Conservation (phyloP, 1,140 invertebrate species). For the Mercenaria mercenaria region DNA sequence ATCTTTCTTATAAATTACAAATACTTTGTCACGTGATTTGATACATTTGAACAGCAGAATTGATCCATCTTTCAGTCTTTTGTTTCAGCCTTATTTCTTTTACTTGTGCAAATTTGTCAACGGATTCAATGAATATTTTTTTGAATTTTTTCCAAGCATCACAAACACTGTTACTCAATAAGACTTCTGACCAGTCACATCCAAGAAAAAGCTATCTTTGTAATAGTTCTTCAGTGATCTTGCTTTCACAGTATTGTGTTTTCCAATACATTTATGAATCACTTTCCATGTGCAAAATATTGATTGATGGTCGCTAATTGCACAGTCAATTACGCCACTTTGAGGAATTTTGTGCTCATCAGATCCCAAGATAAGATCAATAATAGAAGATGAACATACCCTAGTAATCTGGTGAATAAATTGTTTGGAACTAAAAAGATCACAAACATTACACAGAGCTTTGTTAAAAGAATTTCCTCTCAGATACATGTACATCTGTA, state of each 20-base stretch:
- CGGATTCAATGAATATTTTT: too few species aligned
- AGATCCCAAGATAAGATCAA: background rate
- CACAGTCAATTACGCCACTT: background rate
- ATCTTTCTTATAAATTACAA: background rate
- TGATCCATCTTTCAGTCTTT: too few species aligned
- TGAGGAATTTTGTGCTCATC: background rate
- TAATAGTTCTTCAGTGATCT: conserved; percentile 6
- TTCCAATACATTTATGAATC: background rate
- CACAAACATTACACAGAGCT: background rate
- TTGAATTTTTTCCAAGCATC: too few species aligned
- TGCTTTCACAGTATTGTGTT: background rate
- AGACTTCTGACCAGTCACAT: too few species aligned
- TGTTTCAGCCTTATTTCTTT: too few species aligned
- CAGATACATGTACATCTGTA: background rate
- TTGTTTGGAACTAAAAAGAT: background rate
- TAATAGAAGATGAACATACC: background rate
- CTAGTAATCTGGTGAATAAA: background rate
- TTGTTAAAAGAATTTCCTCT: background rate
- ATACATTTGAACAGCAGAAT: too few species aligned
- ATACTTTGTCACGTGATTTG: too few species aligned
- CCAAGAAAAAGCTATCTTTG: background rate
- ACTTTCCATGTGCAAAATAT: background rate
- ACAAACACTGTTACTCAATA: too few species aligned
- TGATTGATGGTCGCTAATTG: background rate
- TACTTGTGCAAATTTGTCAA: too few species aligned